phyloP scores from a whole-genome alignment of 2,888 invertebrate genomes.

The Ochropleura leucogaster region DNA sequence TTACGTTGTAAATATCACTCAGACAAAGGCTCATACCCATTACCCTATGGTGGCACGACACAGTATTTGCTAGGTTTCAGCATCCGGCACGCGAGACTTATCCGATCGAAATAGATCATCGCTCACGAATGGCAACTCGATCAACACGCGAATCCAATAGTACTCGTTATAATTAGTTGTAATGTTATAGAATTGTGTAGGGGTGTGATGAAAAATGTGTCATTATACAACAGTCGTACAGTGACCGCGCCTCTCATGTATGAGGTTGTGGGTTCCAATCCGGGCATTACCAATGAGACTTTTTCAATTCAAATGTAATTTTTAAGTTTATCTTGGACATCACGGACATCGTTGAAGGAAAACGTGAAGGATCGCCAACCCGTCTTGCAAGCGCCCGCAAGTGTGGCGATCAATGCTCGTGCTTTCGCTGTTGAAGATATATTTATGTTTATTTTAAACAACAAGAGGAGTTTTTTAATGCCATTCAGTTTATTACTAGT shows the following conservation, averaged over 20 bases:
- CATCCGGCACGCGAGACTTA: conserved; percentile 87
- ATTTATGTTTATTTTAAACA: too few relatives aligned
- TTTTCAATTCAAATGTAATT: too few relatives aligned
- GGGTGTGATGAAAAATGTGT: background rate
- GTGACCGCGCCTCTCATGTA: too few relatives aligned
- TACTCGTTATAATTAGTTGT: conserved; percentile 37
- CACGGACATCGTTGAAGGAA: too few relatives aligned
- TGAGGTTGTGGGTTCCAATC: too few relatives aligned
- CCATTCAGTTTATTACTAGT: background rate
- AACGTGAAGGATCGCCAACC: too few relatives aligned
- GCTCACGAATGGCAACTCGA: conserved; percentile 82
- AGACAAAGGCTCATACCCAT: conserved; percentile 51
- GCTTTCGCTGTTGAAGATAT: too few relatives aligned
- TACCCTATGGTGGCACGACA: conserved; percentile 69
- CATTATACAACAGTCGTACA: too few relatives aligned
- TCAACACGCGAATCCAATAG: conserved; percentile 84
- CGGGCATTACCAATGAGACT: too few relatives aligned
- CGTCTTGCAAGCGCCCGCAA: too few relatives aligned
- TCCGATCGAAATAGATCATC: conserved; percentile 88
- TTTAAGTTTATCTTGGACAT: too few relatives aligned
- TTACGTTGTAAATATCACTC: conserved; percentile 54
- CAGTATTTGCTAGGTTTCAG: conserved; percentile 88
- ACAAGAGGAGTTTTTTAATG: background rate
- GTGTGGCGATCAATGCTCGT: too few relatives aligned
- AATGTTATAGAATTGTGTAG: conserved; percentile 1